phyloP scores from a whole-genome alignment of 2,797 vertebrate genomes.

The Stomatorhinus walkeri region DNA sequence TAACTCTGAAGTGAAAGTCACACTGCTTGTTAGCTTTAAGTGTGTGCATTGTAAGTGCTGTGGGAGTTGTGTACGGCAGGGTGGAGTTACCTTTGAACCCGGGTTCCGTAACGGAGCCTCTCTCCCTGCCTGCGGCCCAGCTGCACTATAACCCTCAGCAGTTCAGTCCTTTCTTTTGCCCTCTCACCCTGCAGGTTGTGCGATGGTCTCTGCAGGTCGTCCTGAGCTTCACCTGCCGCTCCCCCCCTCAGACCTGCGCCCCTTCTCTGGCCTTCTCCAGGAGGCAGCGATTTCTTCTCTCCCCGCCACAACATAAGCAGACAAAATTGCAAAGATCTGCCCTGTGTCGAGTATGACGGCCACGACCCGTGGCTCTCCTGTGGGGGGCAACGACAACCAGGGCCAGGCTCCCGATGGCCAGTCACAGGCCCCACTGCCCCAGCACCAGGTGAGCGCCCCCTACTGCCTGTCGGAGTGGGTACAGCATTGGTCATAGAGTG shows the following conservation, averaged over 20 bases:
- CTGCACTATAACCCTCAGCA: not conserved
- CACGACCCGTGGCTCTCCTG: conserved; percentile 99
- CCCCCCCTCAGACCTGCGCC: conserved; percentile 84
- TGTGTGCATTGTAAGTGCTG: not conserved
- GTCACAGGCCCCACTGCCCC: conserved; percentile 94
- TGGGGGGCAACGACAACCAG: conserved; percentile 99
- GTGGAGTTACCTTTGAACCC: not conserved
- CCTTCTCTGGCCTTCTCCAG: conserved; percentile 89
- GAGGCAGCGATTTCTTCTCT: conserved; percentile 96
- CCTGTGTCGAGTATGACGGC: conserved; percentile 99
- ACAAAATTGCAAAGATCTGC: conserved; percentile 99
- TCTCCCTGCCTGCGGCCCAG: not conserved
- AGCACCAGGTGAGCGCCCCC: conserved; percentile 83
- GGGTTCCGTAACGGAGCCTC: not conserved
- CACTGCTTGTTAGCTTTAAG: not conserved
- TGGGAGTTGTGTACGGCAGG: not conserved
- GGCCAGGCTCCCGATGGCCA: conserved; percentile 94
- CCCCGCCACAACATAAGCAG: conserved; percentile 94
- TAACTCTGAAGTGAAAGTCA: not conserved
- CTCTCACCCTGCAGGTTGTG: conserved; percentile 76
- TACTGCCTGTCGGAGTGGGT: not conserved
- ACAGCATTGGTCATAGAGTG: not conserved
- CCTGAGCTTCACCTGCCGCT: conserved; percentile 94
- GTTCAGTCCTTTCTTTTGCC: not conserved
- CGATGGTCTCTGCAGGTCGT: conserved; percentile 98